Base-by-base conservation (phyloP, 1,140 invertebrate genomes). In the Eubasilissa regina region DNA sequence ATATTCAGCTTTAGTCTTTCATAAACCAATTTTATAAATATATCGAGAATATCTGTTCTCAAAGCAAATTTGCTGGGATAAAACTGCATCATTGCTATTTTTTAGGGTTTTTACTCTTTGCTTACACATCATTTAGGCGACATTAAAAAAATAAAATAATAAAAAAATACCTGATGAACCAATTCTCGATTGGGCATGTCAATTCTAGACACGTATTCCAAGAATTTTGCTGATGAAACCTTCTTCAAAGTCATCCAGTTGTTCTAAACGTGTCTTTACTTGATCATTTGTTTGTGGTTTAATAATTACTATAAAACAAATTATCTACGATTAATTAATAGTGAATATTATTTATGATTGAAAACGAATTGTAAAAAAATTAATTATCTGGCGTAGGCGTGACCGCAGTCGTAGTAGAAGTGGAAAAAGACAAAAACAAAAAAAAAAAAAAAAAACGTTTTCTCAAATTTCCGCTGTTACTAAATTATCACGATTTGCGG, bases 11-110 rank as follows among this genome's bases (percentile, higher is more conserved):
- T 98, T 99, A 25, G 91, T 84, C 98, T 90, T 78, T 97, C 93
- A 86, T 95, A 98, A 1, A 99, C 97, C 68, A 99, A 90, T 85
- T 94, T 92, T 55, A 97, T 97, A 92, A 99, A 99, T 84, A 94
- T 97, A 86, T 99, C 97, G 62, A 99, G 89, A 80, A 99, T 97
- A 86, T 99, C 97, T 56, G 97, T 98, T 55, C 99, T 95, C 0
- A 99, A 90, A 43, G 98, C 95, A 92, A 97, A 99, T 91, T 99
- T 99, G 88, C 97, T 98, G 0, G 98, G 98, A 91, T 99, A 99
- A 89, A 99, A 99, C 83, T 94, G 94, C 84, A 98, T 93, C 0
- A 99, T 98, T 6, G 94, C 95, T 86, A 99, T n/a, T 99, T 92
- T 99, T 99, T 4, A 99, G 91, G 8, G 97, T 94, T 91, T 97